Evolutionary conservation across 2,113 vertebrate genomes (phyloP), one percentile per base, ranked within the genome.

Genomic region (Syngnathoides biaculeatus): DNA sequence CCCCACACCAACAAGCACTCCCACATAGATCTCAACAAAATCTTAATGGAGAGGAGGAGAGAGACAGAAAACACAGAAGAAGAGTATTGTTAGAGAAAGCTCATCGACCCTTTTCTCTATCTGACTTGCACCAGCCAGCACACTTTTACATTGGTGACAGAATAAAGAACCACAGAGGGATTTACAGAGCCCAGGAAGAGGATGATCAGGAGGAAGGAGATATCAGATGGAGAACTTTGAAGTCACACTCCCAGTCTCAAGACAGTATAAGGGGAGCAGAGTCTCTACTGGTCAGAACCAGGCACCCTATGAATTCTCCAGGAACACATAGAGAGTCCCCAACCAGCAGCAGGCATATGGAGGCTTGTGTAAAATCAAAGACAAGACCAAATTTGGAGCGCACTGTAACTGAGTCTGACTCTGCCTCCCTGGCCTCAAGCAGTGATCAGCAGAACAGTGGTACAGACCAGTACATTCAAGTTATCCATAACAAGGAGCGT

Each of bases 391-490:
- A 91, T 73, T 64, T 83, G 1, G 91, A 94, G 22, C 92, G 90
- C 0, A 88, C 92, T 5, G 78, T 91, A 62, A 95, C 94, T 0
- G 96, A 99, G 62, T 97, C 95, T 0, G 96, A 97, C 72, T 95
- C 96, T 0, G 53, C 91, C 42, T 98, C 96, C 0, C 66, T 92
- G 10, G 93, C 91, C 5, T 98, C 97, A 58, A 98, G 95, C 83
- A 96, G 95, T 0, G 97, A 98, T 79, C 95, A 92, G 0, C 94
- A 95, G 79, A 94, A 91, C 82, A 94, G 95, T 84, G 88, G 94
- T 84, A 91, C 92, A 0, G 95, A 95, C 84, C 95, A 95, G 71
- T 94, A 94, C 67, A 94, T 95, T 20, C 95, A 95, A 67, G 93
- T 95, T 74, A 92, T 93, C 69, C 93, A 92, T 9, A 93, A 84